These are phyloP conservation scores for Agriopis aurantiaria DNA, from an alignment of 2,888 invertebrate genomes.

Conservation along the genomic window DNA sequence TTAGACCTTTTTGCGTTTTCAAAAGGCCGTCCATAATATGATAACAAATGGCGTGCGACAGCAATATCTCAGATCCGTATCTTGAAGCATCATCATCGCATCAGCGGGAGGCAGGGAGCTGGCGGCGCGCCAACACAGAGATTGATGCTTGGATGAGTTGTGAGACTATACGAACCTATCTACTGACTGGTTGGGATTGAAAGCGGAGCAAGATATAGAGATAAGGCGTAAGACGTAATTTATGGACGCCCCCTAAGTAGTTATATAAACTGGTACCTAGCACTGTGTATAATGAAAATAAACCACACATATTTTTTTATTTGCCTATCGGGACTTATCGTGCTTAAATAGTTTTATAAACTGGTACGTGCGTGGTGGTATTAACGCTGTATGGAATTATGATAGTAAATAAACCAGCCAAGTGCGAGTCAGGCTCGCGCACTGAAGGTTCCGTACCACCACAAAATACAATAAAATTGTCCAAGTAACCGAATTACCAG, in stretches of 20 bases:
- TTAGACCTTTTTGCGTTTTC: conserved; percentile 4
- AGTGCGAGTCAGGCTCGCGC: too few species aligned
- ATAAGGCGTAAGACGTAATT: too few species aligned
- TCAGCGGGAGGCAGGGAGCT: conserved; percentile 36
- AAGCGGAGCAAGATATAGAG: not conserved
- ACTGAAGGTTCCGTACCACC: too few species aligned
- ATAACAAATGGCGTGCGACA: conserved; percentile 26
- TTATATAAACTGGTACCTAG: not conserved
- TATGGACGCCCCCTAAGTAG: too few species aligned
- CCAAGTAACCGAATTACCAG: too few species aligned
- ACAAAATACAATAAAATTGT: too few species aligned
- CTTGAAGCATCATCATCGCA: conserved; percentile 43
- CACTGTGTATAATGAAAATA: not conserved
- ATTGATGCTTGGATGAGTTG: conserved; percentile 36
- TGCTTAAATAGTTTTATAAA: too few species aligned
- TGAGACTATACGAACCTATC: not conserved
- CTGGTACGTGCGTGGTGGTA: too few species aligned
- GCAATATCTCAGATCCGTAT: conserved; percentile 35
- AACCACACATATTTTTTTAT: too few species aligned
- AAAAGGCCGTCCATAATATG: conserved; percentile 18
- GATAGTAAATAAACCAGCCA: too few species aligned
- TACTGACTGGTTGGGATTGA: conserved; percentile 6
- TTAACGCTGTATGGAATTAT: too few species aligned
- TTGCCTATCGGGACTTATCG: too few species aligned
- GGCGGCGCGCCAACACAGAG: conserved; percentile 42